Conservation (phyloP, 2,888 invertebrate species). For the Acanthacorydalis orientalis region DNA sequence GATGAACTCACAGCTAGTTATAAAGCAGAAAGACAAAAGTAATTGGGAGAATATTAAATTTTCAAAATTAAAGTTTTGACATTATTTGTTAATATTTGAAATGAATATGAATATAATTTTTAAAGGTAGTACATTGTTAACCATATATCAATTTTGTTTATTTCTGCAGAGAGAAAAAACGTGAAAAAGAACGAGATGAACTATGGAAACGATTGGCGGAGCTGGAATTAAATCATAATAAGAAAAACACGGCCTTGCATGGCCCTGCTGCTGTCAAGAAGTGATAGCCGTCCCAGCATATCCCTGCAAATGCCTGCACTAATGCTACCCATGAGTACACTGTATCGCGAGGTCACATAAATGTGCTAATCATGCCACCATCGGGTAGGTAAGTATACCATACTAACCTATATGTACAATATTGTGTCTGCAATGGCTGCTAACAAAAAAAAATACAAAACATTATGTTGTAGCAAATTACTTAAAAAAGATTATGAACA, state of each 20-base stretch:
- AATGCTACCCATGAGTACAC: not conserved
- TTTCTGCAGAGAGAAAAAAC: slow-evolving; percentile 69
- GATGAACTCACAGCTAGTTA: slow-evolving; percentile 98
- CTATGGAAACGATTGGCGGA: slow-evolving; percentile 91
- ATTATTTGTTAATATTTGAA: not conserved
- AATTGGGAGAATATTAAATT: slow-evolving; percentile 30
- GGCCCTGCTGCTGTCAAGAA: slow-evolving; percentile 13
- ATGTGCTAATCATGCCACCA: not conserved
- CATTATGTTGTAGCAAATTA: not conserved
- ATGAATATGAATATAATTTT: slow-evolving; percentile 2
- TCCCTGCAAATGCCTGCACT: not conserved
- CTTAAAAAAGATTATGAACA: not conserved
- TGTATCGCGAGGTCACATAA: not conserved
- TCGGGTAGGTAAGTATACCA: slow-evolving; percentile 1
- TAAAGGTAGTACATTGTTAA: not conserved
- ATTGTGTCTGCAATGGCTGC: slow-evolving; percentile 2
- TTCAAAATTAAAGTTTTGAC: too few species aligned
- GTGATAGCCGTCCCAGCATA: slow-evolving; percentile 8
- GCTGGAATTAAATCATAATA: slow-evolving; percentile 60
- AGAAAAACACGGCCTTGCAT: slow-evolving; percentile 19
- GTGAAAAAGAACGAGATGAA: slow-evolving; percentile 93
- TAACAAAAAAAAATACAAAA: not conserved
- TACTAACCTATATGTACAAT: not conserved
- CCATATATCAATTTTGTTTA: slow-evolving; percentile 6
- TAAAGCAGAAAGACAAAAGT: slow-evolving; percentile 99